Base-by-base conservation (phyloP, 2,113 vertebrate species). In the Archocentrus centrarchus region DNA sequence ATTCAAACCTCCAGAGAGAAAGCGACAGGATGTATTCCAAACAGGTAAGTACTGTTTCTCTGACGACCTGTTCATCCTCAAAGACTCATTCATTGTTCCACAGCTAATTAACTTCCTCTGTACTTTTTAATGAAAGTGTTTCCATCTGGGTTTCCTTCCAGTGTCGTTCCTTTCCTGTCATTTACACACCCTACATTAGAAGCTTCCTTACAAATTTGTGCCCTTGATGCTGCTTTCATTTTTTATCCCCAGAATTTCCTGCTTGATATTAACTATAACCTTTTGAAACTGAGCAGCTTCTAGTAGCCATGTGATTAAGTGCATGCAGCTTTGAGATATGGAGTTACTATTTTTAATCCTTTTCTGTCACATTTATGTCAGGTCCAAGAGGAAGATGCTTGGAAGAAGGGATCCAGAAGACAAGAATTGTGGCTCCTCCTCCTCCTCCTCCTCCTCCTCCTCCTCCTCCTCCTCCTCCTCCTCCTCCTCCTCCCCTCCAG, bases 361-460 rank as follows among this genome's bases (percentile, higher is more conserved):
- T 32, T 64, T 53, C 44, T 81, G 75, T 89, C 50, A 27, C 7
- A 20, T 66, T 18, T 79, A 18, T 83, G 57, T 88, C 77, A 99
- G 98, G 95, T 99, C 98, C 81, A 99, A 99, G 94, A 97, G 96
- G 95, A 99, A 98, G 94, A 97, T 99, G 93, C 94, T 99, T 35
- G 97, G 98, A 89, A 96, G 97, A 77, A 96, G 96, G 79, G 96
- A 97, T 82, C 96, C 96, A 15, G 96, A 97, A 0, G 96, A 97
- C 11, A 93, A 91, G 30, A 93, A 3, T 1, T 0, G 0, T 6
- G 30, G 55, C 2, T 80, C 85, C 1, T 96, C 86, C 90, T 96
- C 82, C 94, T 95, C 78, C 88, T 95, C 0, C 95, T 96, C 0
- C 94, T 95, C 79, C 88, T 95, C 0, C 95, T n/a, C 96, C 0